Evolutionary conservation across 2,888 invertebrate species (phyloP), one percentile per base, ranked within the genome.

Genomic region (Ochropleura plecta): DNA sequence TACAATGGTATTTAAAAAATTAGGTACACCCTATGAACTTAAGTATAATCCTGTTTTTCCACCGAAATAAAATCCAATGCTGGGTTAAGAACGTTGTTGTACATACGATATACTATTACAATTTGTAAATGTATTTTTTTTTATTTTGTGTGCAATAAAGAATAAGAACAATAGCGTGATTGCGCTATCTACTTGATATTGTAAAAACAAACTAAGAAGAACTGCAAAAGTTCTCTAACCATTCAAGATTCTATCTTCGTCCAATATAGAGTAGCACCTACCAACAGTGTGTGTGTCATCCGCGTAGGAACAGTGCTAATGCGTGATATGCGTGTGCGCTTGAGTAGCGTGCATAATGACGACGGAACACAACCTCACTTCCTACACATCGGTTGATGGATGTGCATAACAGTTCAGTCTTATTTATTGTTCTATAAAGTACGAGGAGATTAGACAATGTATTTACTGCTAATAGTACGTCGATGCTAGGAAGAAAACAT

Each of bases 331-430:
- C 67, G 79, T 71, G 69, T 66, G 73, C 78, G 87, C 81, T 65
- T 81, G 81, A 85, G 66, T 73, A 71, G 65, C 72, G 76, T 69
- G 70, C 63, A 51, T 75, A 86, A 87, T 76, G 82, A 78, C 65
- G 70, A 70, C 81, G 79, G 70, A 78, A 85, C 67, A 77, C 68
- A 62, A 69, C 76, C 79, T 75, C 70, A 60, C 84, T 86, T 86
- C 82, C 88, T 86, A 78, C 82, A 69, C 49, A 67, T 48, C 66
- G 44, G 55, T 72, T 79, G 83, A 85, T 86, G 46, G 78, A 83
- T 79, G 85, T 66, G 60, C 69, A 79, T 82, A 79, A 84, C 75
- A 63, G 76, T 78, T 63, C 72, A 64, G 53, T 20, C 42, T 77
- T 68, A 48, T 82, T 72, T 76, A 80, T 78, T 77, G 73, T 70